Evolutionary conservation across 2,113 vertebrate species (phyloP).

Genomic region (Australoheros scitulus): DNA sequence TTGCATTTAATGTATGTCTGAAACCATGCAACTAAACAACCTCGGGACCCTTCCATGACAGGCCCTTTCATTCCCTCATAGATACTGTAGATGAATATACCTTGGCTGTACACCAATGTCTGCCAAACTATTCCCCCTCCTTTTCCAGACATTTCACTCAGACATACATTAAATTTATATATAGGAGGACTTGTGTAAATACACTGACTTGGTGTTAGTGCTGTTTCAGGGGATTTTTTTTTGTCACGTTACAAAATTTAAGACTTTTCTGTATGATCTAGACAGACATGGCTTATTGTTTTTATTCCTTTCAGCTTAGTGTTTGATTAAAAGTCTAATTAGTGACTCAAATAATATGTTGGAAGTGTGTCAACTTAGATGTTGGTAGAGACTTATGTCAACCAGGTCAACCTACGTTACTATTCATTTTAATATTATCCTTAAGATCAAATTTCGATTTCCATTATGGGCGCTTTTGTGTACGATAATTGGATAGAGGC

Average conservation of each 20-base stretch:
- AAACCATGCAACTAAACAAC: conserved; percentile 63
- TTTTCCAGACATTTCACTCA: neutral
- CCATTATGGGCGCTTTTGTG: neutral
- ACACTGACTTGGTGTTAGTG: neutral
- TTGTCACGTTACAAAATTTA: neutral
- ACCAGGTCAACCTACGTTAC: neutral
- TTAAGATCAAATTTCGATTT: neutral
- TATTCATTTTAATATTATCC: neutral
- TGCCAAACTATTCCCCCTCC: neutral
- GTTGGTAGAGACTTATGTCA: neutral
- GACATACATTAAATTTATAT: neutral
- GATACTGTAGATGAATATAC: conserved; percentile 20
- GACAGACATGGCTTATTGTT: neutral
- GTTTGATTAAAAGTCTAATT: too few relatives aligned
- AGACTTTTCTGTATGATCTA: neutral
- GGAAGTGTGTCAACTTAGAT: neutral
- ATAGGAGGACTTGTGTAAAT: neutral
- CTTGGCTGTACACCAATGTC: neutral
- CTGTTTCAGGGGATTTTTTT: neutral
- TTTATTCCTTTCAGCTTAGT: too few relatives aligned
- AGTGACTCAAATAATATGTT: neutral
- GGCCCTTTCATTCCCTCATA: conserved; percentile 53
- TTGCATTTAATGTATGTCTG: conserved; percentile 71
- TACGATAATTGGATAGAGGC: neutral
- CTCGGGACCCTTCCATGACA: conserved; percentile 52